Conservation (phyloP, 2,113 vertebrate genomes). For the Hydrochoerus hydrochaeris region DNA sequence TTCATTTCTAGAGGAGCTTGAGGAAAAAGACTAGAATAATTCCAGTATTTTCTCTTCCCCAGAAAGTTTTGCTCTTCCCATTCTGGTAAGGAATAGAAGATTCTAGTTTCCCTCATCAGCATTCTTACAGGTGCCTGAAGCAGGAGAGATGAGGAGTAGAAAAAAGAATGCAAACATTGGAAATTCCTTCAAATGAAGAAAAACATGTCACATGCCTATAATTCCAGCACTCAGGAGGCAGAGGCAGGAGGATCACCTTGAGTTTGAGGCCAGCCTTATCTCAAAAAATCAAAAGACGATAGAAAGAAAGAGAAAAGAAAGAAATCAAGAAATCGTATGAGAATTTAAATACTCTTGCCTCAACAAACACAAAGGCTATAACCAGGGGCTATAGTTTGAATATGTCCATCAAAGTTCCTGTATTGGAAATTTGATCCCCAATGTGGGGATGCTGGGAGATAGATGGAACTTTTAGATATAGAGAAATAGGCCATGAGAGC, state of each 20-base stretch:
- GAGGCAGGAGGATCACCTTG: not conserved
- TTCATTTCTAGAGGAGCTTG: not conserved
- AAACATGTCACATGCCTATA: not conserved
- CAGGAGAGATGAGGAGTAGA: not conserved
- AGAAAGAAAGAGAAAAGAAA: not conserved
- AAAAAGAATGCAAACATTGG: not conserved
- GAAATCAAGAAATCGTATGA: not conserved
- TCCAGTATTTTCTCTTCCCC: not conserved
- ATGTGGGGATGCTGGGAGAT: not conserved
- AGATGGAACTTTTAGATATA: not conserved
- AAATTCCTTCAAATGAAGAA: not conserved
- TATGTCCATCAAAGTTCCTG: not conserved
- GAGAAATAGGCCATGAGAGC: not conserved
- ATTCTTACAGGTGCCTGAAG: not conserved
- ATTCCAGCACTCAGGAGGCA: not conserved
- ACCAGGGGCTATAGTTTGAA: not conserved
- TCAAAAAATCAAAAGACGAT: not conserved
- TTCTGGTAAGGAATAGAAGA: not conserved
- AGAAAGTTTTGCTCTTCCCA: not conserved
- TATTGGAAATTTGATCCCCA: not conserved
- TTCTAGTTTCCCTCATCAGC: not conserved
- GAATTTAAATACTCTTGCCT: constrained; percentile 30
- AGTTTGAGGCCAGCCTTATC: not conserved
- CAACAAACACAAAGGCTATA: constrained; percentile 9
- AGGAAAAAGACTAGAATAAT: not conserved